Evolutionary conservation across 2,797 vertebrate species (phyloP).

Genomic region (Malurus leucopterus): DNA sequence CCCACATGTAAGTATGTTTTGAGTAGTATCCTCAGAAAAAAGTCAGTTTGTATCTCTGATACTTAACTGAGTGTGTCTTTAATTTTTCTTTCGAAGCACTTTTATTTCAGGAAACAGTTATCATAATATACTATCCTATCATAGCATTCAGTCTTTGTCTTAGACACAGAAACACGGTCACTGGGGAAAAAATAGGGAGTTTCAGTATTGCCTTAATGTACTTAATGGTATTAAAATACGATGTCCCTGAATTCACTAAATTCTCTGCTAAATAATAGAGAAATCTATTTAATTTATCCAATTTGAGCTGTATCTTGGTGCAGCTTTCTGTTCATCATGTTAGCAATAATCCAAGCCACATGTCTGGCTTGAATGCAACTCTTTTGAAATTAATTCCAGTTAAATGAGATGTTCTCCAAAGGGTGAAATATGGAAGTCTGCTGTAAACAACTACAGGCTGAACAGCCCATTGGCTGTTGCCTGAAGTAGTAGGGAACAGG

Average conservation of each 20-base stretch:
- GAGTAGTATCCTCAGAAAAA: not conserved
- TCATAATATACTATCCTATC: not conserved
- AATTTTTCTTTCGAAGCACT: not conserved
- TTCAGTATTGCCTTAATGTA: not conserved
- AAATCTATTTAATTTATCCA: accelerated
- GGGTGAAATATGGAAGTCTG: not conserved
- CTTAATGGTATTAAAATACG: not conserved
- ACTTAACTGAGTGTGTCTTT: not conserved
- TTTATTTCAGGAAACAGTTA: not conserved
- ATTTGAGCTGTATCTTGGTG: not conserved
- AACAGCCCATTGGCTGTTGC: not conserved
- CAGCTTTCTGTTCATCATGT: not conserved
- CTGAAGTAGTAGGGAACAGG: not conserved
- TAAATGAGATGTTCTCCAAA: not conserved
- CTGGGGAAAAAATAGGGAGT: accelerated
- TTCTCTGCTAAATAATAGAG: not conserved
- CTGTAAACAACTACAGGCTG: not conserved
- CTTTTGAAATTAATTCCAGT: not conserved
- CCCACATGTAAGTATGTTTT: not conserved
- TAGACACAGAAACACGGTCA: not conserved
- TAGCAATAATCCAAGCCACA: not conserved
- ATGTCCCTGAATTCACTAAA: not conserved
- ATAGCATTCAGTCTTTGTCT: not conserved
- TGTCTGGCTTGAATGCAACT: not conserved
- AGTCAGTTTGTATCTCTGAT: not conserved